Base-by-base conservation (phyloP, 2,797 vertebrate genomes). In the Chaenodraco wilsoni region DNA sequence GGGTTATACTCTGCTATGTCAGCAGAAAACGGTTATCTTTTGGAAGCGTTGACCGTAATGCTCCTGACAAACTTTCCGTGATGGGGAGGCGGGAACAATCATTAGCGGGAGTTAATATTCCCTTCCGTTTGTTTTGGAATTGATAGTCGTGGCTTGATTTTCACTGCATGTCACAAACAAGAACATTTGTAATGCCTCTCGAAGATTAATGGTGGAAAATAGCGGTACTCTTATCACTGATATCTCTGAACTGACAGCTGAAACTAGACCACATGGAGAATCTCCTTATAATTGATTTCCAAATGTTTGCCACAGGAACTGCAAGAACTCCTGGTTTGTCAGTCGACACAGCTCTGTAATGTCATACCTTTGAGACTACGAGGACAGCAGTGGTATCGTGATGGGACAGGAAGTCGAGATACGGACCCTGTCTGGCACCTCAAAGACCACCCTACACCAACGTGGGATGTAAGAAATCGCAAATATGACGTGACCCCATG, bases 391-490 rank as follows among this genome's bases (percentile, higher is more conserved):
- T 1, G 49, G 41, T 46, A 51, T 69, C 27, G 19, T 41, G 71
- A 74, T 21, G 65, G 65, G 51, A 69, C 9, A 5, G 75, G 75
- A 88, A 65, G 63, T 67, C 80, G 76, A 70, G 64, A 61, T 48
- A 60, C 15, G 1, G 75, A 72, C 64, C 27, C 78, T 21, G 67
- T 72, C 85, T 88, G 87, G 87, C 81, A 76, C 84, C 88, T 76
- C n/a, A 0, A 57, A 76, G 82, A 74, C 81, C 55, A 57, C 67
- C 76, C 69, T 13, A 51, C 60, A 57, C 71, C 41, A 27, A 69
- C 68, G n/a, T 41, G 64, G 45, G 82, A 86, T 80, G 84, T 84
- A 81, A 85, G 83, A 76, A 84, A 87, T 88, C 78, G 65, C 56
- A 80, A 82, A 77, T 49, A 82, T 81, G 81, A 86, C 74, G 43